These are phyloP conservation scores for Hylaeus volcanicus DNA, from an alignment of 1,140 invertebrate genomes.

Conservation along the genomic window DNA sequence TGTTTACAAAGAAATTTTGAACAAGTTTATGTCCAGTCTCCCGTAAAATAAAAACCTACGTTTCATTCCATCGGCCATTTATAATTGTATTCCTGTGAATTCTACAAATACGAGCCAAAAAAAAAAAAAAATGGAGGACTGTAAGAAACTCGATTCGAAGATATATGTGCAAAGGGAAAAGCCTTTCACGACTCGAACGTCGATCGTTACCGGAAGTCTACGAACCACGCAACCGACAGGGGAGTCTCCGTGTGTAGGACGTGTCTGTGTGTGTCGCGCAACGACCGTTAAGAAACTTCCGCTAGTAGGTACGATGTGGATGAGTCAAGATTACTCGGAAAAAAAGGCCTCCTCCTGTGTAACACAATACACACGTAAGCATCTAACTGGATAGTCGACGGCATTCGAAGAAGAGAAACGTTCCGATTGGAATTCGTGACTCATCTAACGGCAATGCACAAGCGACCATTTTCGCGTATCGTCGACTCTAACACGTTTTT, in stretches of 20 bases:
- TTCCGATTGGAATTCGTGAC: slow-evolving; percentile 20
- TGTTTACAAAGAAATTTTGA: too few relatives aligned
- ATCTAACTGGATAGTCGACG: slow-evolving; percentile 22
- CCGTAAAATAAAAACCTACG: too few relatives aligned
- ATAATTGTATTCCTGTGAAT: too few relatives aligned
- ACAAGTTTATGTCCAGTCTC: too few relatives aligned
- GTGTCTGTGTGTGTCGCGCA: slow-evolving; percentile 3
- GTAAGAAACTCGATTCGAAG: background rate
- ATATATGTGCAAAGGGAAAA: background rate
- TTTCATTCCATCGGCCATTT: too few relatives aligned
- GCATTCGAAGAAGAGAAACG: slow-evolving; percentile 21
- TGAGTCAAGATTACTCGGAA: slow-evolving; percentile 53
- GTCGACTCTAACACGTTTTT: background rate
- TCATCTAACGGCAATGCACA: slow-evolving; percentile 47
- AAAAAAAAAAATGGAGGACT: too few relatives aligned
- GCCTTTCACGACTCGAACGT: background rate
- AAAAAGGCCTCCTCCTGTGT: slow-evolving; percentile 4
- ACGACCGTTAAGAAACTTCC: slow-evolving; percentile 56
- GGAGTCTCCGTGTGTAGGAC: background rate
- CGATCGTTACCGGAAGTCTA: slow-evolving; percentile 41
- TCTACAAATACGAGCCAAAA: too few relatives aligned
- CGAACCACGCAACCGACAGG: slow-evolving; percentile 2
- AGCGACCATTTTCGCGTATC: slow-evolving; percentile 46
- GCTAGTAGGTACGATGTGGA: slow-evolving; percentile 17
- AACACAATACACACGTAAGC: background rate